These are phyloP conservation scores for Syncerus caffer DNA, from an alignment of 2,797 vertebrate genomes.

Conservation along the genomic window DNA sequence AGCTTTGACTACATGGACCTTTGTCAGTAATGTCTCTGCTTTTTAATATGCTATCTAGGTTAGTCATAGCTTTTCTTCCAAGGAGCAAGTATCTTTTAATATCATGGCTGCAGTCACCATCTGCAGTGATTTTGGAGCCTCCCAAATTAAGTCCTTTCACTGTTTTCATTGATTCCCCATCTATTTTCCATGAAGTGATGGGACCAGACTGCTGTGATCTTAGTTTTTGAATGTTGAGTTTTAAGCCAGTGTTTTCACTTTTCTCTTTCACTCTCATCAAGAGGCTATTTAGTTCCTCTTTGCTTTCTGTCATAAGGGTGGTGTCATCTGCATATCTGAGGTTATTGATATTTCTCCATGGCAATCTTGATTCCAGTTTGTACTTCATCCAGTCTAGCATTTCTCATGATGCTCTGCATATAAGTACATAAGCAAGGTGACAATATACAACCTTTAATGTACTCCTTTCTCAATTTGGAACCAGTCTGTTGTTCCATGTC, in stretches of 20 bases:
- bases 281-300: background rate
- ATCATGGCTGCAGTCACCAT: background rate
- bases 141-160: background rate
- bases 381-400: background rate
- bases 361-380: background rate
- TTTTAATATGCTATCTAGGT: background rate
- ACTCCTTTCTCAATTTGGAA: background rate
- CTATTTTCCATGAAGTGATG: background rate
- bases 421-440: background rate
- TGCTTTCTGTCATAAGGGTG: background rate
- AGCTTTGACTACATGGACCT: background rate
- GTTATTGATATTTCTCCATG: background rate
- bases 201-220: background rate
- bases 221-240: background rate
- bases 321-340: background rate
- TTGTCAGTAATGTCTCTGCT: background rate
- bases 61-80: background rate
- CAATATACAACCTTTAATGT: background rate
- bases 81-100: background rate
- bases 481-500: background rate
- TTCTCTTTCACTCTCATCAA: background rate
- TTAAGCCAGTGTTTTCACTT: background rate
- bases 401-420: background rate
- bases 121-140: background rate
- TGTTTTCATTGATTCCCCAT: background rate